A percentile compares a stretch with the other conserved stretches of the same genome.
phyloP scores from a whole-genome alignment of 2,888 invertebrate genomes.

The Smittia aterrima region DNA sequence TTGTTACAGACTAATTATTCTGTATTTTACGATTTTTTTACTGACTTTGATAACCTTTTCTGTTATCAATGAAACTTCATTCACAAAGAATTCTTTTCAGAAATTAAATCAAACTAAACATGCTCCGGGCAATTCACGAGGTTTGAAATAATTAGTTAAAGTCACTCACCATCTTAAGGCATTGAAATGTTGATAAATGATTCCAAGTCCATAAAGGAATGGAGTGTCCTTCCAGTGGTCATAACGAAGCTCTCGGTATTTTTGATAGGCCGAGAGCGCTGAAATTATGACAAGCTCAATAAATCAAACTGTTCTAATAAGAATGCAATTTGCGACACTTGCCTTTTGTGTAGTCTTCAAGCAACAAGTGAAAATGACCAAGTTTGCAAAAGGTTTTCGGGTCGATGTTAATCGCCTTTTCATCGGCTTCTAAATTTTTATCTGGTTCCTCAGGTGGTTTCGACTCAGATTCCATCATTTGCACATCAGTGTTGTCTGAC shows the following conservation, averaged over 20 bases:
- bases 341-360: conserved; percentile 96
- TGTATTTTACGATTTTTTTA: too few relatives aligned
- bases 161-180: conserved; percentile 89
- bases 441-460: conserved; percentile 42
- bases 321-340: conserved; percentile 44
- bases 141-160: background rate
- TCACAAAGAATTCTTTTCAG: too few relatives aligned
- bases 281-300: conserved; percentile 47
- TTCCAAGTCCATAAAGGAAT: conserved; percentile 90
- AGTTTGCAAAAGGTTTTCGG: conserved; percentile 91
- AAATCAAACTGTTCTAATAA: conserved; percentile 18
- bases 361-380: conserved; percentile 89
- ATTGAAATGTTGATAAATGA: conserved; percentile 96
- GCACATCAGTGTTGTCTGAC: conserved; percentile 44
- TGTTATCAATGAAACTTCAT: too few relatives aligned
- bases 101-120: too few relatives aligned
- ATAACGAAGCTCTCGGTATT: conserved; percentile 74
- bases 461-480: conserved; percentile 44
- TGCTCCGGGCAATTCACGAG: too few relatives aligned
- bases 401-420: conserved; percentile 74
- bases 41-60: too few relatives aligned
- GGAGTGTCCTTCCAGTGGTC: conserved; percentile 87
- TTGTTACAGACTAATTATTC: too few relatives aligned
- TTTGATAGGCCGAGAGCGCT: conserved; percentile 98
- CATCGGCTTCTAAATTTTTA: conserved; percentile 53